These are phyloP conservation scores for Volucella inflata DNA, from an alignment of 2,888 invertebrate genomes.

Conservation along the genomic window DNA sequence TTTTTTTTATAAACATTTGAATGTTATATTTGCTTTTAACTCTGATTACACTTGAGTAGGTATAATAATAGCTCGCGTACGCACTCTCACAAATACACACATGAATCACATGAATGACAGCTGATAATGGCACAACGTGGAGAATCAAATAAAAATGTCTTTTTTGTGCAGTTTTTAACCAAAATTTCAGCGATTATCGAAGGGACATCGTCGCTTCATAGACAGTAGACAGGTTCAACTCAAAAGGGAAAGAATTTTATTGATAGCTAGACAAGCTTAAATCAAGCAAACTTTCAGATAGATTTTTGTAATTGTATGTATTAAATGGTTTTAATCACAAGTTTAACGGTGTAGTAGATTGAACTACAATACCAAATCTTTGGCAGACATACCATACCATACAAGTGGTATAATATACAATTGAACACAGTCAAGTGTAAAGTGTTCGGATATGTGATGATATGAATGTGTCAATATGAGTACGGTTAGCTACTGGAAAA, in stretches of 20 bases:
- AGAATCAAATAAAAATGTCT: neutral
- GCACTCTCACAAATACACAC: constrained; percentile 20
- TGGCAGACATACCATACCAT: constrained; percentile 18
- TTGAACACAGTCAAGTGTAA: neutral
- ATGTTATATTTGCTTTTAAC: constrained; percentile 21
- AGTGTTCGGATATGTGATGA: neutral
- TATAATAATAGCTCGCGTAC: constrained; percentile 8
- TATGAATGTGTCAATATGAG: constrained; percentile 21
- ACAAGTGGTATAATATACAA: no score
- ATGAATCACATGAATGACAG: neutral
- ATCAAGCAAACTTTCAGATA: constrained; percentile 61
- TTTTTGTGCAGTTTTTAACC: neutral
- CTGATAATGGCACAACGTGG: constrained; percentile 21
- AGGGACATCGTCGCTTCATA: neutral
- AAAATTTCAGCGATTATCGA: constrained; percentile 2
- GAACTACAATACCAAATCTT: constrained; percentile 40
- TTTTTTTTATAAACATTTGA: constrained; percentile 20
- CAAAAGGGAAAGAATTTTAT: constrained; percentile 1
- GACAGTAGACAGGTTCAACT: constrained; percentile 6
- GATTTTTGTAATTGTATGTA: constrained; percentile 50
- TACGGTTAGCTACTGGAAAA: constrained; percentile 15
- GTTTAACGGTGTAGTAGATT: constrained; percentile 37
- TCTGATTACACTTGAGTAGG: constrained; percentile 26
- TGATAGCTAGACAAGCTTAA: neutral
- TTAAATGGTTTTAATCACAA: constrained; percentile 43